Evolutionary conservation across 2,113 vertebrate species (phyloP), one percentile per base, ranked within the genome.

Genomic region (Amphiprion percula): DNA sequence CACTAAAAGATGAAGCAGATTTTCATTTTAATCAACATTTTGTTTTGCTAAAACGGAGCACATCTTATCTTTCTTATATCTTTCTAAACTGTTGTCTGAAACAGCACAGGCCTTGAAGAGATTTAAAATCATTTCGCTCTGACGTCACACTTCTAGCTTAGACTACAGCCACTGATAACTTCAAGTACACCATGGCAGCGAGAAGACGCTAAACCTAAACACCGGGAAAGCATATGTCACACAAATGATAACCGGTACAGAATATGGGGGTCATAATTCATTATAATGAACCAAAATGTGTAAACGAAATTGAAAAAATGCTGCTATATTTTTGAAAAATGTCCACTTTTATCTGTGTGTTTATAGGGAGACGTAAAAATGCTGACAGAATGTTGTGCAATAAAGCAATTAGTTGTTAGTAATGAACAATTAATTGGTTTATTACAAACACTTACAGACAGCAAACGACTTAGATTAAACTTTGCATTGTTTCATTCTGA

Each of bases 121-220:
- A 85, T 87, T 82, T 88, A 63, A 88, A 93, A 92, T 92, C 78
- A 89, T 90, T 90, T 88, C 47, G 12, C 68, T 60, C 73, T 73
- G 91, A 93, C 90, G 92, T 95, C 93, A 93, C 65, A 85, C 73
- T 50, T 77, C 28, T 19, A 93, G 94, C 89, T 95, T 95, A 93
- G 94, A 91, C 94, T 95, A 94, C 80, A 44, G 46, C 54, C 44
- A 12, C 77, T 79, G 94, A 95, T 94, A 94, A 92, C 63, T 74
- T 86, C 85, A 88, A 93, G 93, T 89, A 93, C 88, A 77, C 72
- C 8, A 65, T 86, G 80, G 87, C 84, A 92, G 79, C 64, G 68
- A 82, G 88, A 87, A 84, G 88, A 69, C 19, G 59, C 68, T 39
- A 44, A 91, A 94, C 86, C 86, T 91, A 94, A 94, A 94, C 92